A percentile compares a stretch with the other conserved stretches of the same genome.
Evolutionary conservation across 2,888 invertebrate genomes (phyloP).

Genomic region (Drosophila cracens): DNA sequence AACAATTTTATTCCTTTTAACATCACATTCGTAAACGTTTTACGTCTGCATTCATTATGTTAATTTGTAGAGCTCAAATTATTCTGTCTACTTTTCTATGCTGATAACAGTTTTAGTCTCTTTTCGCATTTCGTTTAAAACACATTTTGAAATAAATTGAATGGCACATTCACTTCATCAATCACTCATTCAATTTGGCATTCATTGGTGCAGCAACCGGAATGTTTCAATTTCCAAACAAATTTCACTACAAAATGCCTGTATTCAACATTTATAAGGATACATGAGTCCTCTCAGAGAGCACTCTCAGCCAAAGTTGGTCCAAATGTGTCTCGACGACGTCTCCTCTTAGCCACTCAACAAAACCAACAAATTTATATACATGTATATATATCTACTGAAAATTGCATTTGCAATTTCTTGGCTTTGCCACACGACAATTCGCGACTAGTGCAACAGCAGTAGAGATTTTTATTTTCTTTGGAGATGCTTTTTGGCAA

Average conservation of each 20-base stretch:
- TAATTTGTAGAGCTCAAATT: neutral
- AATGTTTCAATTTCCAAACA: constrained; percentile 2
- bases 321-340: constrained; percentile 1
- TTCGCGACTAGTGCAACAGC: constrained; percentile 35
- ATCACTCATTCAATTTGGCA: constrained; percentile 5
- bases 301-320: constrained; percentile 24
- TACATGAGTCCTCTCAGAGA: constrained; percentile 1
- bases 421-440: constrained; percentile 29
- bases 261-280: constrained; percentile 8
- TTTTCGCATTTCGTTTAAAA: too few relatives aligned
- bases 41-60: too few relatives aligned
- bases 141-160: neutral
- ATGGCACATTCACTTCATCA: neutral
- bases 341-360: constrained; percentile 18
- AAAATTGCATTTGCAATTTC: constrained; percentile 39
- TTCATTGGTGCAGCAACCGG: neutral
- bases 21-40: neutral
- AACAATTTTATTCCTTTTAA: neutral
- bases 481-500: constrained; percentile 51
- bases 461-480: constrained; percentile 29
- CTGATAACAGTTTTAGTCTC: neutral
- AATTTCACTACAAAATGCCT: constrained; percentile 27
- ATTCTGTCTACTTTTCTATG: neutral
- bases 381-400: constrained; percentile 27
- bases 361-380: constrained; percentile 34